These are phyloP conservation scores for Caerostris darwini DNA, from an alignment of 1,140 invertebrate species.

Conservation along the genomic window DNA sequence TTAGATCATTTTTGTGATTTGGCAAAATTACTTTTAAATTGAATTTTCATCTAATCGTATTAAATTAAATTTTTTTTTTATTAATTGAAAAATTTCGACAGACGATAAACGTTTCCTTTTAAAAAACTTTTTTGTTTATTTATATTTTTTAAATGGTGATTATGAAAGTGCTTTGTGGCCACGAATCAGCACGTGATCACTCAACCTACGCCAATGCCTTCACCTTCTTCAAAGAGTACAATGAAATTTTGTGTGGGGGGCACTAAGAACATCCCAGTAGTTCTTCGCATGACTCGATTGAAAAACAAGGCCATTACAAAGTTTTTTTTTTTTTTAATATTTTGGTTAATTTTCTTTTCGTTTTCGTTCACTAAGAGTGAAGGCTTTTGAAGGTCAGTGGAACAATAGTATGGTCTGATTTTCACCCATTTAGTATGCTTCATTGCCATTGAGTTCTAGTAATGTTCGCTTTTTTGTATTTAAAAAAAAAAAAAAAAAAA, in stretches of 20 bases:
- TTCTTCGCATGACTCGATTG: not conserved
- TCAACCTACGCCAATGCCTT: not conserved
- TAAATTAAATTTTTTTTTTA: too few species aligned
- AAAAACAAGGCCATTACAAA: not conserved
- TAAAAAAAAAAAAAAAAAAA: too few species aligned
- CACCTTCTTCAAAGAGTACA: not conserved
- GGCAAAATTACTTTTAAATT: too few species aligned
- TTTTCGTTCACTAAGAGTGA: not conserved
- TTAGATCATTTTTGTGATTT: too few species aligned
- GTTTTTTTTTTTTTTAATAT: not conserved
- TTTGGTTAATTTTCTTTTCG: not conserved
- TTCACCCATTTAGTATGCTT: not conserved
- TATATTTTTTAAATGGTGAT: too few species aligned
- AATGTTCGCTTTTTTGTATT: too few species aligned
- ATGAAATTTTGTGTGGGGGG: not conserved
- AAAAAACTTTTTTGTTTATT: too few species aligned
- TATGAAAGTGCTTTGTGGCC: too few species aligned
- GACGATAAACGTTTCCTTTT: too few species aligned
- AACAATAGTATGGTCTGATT: constrained; percentile 16
- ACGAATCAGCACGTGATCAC: not conserved
- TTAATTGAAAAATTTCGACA: too few species aligned
- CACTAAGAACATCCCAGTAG: not conserved
- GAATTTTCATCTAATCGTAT: too few species aligned
- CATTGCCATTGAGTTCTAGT: not conserved
- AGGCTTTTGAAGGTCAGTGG: not conserved